Evolutionary conservation across 1,140 invertebrate species (phyloP).

Genomic region (Brachionus asplanchnoidis): DNA sequence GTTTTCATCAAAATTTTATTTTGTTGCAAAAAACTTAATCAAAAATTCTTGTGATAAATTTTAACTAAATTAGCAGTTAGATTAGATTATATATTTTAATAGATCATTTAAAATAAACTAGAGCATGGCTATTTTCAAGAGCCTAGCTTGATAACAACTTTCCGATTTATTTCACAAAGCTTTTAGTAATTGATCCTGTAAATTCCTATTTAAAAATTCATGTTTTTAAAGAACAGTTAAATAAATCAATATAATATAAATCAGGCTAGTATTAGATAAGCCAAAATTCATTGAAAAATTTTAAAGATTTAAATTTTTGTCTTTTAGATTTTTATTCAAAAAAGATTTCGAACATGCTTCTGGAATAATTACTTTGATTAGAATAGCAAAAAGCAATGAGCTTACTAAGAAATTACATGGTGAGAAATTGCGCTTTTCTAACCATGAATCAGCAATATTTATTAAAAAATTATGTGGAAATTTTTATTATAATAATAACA

Average conservation of each 20-base stretch:
- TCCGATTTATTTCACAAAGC: no score
- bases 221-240: no score
- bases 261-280: no score
- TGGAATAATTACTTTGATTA: background rate
- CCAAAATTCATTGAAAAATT: no score
- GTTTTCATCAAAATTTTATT: background rate
- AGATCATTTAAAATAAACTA: background rate
- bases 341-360: no score
- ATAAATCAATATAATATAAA: no score
- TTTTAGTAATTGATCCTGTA: no score
- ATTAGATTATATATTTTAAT: background rate
- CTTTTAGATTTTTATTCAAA: no score
- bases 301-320: no score
- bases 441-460: background rate
- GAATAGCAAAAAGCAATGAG: background rate
- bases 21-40: background rate
- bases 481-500: background rate
- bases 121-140: no score
- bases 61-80: background rate
- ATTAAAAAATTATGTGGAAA: background rate
- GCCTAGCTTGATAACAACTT: no score
- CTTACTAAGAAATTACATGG: background rate
- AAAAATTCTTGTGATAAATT: background rate
- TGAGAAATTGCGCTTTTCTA: background rate
- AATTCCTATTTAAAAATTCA: no score